Conservation (phyloP, 1,140 invertebrate species). For the Scylla paramamosain region DNA sequence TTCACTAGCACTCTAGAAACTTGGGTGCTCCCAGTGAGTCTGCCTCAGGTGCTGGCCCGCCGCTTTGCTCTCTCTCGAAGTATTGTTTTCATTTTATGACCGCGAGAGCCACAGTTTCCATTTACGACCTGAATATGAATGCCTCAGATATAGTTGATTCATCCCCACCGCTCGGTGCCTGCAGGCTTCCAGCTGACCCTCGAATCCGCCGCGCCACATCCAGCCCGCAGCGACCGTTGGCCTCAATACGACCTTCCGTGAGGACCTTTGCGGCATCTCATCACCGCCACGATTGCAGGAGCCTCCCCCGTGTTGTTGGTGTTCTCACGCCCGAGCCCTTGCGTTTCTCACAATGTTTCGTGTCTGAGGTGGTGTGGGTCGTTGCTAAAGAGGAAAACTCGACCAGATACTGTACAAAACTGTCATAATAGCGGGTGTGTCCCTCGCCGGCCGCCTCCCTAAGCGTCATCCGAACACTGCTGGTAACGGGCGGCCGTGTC, state of each 20-base stretch:
- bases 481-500: background rate
- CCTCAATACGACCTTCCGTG: slow-evolving; percentile 8
- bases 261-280: background rate
- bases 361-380: background rate
- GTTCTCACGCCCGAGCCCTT: background rate
- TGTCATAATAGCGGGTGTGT: background rate
- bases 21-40: no score
- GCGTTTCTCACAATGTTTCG: background rate
- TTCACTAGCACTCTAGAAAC: no score
- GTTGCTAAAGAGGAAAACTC: background rate
- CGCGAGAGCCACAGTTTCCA: background rate
- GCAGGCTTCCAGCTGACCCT: background rate
- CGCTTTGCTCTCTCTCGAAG: background rate
- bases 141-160: background rate
- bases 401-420: background rate
- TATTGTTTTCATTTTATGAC: background rate
- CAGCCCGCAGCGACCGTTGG: background rate
- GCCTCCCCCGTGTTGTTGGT: background rate
- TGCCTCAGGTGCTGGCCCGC: background rate
- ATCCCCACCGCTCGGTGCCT: background rate
- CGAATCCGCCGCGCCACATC: background rate
- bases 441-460: background rate
- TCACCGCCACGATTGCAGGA: background rate
- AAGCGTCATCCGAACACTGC: background rate
- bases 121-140: background rate